Conservation (phyloP, 2,888 invertebrate genomes). For the Pelosia muscerda region DNA sequence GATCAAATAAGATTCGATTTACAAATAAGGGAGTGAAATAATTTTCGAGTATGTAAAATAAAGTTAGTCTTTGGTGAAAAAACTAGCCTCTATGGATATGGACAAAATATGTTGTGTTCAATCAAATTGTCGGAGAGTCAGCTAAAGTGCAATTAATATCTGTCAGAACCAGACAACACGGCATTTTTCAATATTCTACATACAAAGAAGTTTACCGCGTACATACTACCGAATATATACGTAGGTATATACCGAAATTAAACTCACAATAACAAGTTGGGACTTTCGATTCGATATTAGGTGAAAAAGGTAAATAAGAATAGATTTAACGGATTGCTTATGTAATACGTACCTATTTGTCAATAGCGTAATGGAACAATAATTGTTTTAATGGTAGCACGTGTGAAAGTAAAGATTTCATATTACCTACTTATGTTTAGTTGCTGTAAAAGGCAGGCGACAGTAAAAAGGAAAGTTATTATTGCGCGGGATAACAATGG, state of each 20-base stretch:
- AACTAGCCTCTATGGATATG: too few species aligned
- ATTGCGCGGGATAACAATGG: slow-evolving; percentile 9
- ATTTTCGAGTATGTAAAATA: too few species aligned
- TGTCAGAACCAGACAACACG: too few species aligned
- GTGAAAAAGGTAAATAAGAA: not conserved
- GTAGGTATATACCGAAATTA: not conserved
- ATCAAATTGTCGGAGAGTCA: too few species aligned
- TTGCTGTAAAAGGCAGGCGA: slow-evolving; percentile 30
- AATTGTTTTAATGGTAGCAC: slow-evolving; percentile 48
- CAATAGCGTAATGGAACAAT: slow-evolving; percentile 36
- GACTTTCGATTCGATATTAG: not conserved
- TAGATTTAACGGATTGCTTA: not conserved
- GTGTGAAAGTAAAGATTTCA: slow-evolving; percentile 56
- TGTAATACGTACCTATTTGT: slow-evolving; percentile 23
- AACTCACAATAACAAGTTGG: not conserved
- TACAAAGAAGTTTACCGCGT: too few species aligned
- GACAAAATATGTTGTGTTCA: too few species aligned
- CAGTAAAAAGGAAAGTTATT: slow-evolving; percentile 44
- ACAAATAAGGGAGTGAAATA: too few species aligned
- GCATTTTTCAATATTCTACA: too few species aligned
- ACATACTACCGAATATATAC: too few species aligned
- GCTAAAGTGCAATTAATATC: too few species aligned
- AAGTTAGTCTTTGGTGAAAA: too few species aligned
- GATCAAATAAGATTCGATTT: too few species aligned
- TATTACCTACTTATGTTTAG: slow-evolving; percentile 42